Percentiles rank a stretch among this genome's conserved stretches.
phyloP scores from a whole-genome alignment of 2,113 vertebrate genomes.

The Spheniscus mendiculus region DNA sequence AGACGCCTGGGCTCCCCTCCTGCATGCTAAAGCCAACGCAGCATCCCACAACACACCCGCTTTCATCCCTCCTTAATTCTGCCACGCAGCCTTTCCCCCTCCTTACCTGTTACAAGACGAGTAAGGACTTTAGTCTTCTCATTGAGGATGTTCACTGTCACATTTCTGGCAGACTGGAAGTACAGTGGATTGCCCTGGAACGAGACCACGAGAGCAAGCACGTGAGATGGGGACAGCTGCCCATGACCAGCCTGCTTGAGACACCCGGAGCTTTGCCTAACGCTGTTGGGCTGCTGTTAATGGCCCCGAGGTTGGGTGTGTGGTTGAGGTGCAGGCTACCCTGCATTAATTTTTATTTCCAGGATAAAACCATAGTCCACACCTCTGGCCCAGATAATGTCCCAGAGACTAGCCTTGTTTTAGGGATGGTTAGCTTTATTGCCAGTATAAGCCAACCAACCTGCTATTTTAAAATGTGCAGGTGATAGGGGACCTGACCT shows the following conservation, averaged over 20 bases:
- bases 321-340: background rate
- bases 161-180: constrained; percentile 96
- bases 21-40: background rate
- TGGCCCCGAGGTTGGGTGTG: background rate
- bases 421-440: background rate
- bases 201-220: constrained; percentile 26
- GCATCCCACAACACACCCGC: background rate
- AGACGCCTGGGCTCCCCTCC: background rate
- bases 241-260: background rate
- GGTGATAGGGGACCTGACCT: background rate
- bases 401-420: background rate
- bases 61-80: background rate
- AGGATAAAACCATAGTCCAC: background rate
- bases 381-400: background rate
- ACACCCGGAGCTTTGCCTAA: background rate
- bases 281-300: background rate
- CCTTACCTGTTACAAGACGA: constrained; percentile 92
- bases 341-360: background rate
- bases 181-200: constrained; percentile 92
- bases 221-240: background rate
- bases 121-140: constrained; percentile 92
- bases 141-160: constrained; percentile 94
- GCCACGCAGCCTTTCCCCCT: background rate
- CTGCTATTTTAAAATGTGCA: background rate
- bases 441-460: background rate